Evolutionary conservation across 92 coral and sea anemone species (phyloP).

Genomic region (Palythoa caribaeorum): DNA sequence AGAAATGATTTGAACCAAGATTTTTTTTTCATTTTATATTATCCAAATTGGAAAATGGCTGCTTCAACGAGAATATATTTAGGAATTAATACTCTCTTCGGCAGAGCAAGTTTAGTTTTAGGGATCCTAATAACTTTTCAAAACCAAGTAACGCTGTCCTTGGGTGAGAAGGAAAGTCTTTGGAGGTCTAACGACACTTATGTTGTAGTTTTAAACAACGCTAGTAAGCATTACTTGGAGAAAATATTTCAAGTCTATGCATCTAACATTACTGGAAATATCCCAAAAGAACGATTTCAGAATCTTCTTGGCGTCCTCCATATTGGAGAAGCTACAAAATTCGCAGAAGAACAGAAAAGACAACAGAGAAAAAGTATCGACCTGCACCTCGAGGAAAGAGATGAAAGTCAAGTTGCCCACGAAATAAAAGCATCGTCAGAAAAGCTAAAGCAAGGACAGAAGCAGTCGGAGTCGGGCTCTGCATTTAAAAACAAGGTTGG

Average conservation of each 20-base stretch:
- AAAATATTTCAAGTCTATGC: constrained; percentile 61
- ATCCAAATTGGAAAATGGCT: constrained; percentile 49
- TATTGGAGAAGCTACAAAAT: constrained; percentile 38
- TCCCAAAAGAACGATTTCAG: constrained; percentile 51
- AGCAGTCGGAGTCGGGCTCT: not conserved
- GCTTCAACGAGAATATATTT: not conserved
- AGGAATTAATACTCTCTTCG: constrained; percentile 13
- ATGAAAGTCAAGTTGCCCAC: not conserved
- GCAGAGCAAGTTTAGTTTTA: constrained; percentile 17
- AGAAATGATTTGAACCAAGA: not conserved
- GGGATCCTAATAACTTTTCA: constrained; percentile 13
- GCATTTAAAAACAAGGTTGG: not conserved
- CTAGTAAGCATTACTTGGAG: constrained; percentile 54
- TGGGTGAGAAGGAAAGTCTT: constrained; percentile 3
- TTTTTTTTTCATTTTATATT: not conserved
- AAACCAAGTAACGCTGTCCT: constrained; percentile 1
- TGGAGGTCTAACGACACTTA: not conserved
- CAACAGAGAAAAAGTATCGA: not conserved
- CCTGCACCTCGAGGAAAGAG: not conserved
- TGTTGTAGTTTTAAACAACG: constrained; percentile 48
- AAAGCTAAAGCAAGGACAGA: not conserved
- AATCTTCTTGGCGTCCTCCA: constrained; percentile 53
- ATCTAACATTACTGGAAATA: constrained; percentile 50
- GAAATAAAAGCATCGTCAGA: not conserved
- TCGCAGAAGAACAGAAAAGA: constrained; percentile 1